Evolutionary conservation across 1,140 invertebrate species (phyloP).

Genomic region (Sweltsa coloradensis): DNA sequence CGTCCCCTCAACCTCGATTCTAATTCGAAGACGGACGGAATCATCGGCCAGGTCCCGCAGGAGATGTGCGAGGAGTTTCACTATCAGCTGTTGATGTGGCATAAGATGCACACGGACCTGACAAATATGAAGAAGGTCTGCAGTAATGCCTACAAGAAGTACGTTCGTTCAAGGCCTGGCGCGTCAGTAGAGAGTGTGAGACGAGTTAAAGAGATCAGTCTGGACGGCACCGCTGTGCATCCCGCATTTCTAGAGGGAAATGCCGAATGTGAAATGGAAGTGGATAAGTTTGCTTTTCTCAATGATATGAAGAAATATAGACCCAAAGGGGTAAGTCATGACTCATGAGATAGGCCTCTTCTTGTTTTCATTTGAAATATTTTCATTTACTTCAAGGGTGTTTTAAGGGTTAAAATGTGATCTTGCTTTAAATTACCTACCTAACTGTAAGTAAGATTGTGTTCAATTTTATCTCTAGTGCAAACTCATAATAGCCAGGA

Average conservation of each 20-base stretch:
- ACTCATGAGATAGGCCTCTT: background rate
- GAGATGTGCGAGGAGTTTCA: slow-evolving; percentile 71
- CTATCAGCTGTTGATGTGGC: slow-evolving; percentile 61
- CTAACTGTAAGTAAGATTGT: too few species aligned
- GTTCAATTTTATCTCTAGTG: too few species aligned
- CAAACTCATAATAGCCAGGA: too few species aligned
- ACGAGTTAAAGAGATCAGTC: slow-evolving; percentile 56
- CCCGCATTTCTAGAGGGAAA: slow-evolving; percentile 40
- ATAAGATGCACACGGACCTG: slow-evolving; percentile 59
- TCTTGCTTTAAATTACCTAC: too few species aligned
- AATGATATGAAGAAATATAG: slow-evolving; percentile 71
- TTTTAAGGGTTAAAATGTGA: too few species aligned
- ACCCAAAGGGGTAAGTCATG: slow-evolving; percentile 58
- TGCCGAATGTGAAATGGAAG: slow-evolving; percentile 31
- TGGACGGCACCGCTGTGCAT: slow-evolving; percentile 40
- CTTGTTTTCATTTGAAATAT: too few species aligned
- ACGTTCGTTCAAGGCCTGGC: slow-evolving; percentile 68
- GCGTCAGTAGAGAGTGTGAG: slow-evolving; percentile 83
- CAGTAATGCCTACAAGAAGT: slow-evolving; percentile 83
- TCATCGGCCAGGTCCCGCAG: slow-evolving; percentile 70
- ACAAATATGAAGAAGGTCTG: slow-evolving; percentile 60
- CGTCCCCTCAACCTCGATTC: slow-evolving; percentile 45
- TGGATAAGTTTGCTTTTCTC: slow-evolving; percentile 37
- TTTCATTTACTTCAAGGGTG: too few species aligned
- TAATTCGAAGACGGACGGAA: slow-evolving; percentile 33